phyloP scores from a whole-genome alignment of 2,113 vertebrate species.

The Eptatretus burgeri region DNA sequence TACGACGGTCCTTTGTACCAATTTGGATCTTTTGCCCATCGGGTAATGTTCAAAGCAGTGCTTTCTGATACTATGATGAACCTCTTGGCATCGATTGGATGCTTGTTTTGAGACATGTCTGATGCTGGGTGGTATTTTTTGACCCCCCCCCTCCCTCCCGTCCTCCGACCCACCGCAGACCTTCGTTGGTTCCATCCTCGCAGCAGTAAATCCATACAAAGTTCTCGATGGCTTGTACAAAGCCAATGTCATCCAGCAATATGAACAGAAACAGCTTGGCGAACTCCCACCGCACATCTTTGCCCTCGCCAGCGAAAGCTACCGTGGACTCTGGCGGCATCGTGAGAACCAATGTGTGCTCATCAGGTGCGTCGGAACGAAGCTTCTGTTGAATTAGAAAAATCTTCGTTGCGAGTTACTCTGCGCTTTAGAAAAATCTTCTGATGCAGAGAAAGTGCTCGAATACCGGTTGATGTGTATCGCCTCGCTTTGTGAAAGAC shows the following conservation, averaged over 20 bases:
- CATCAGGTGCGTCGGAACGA: slow-evolving; percentile 35
- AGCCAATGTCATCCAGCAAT: slow-evolving; percentile 21
- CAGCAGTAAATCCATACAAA: slow-evolving; percentile 79
- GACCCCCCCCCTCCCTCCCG: not conserved
- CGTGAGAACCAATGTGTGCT: slow-evolving; percentile 78
- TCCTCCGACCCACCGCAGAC: slow-evolving; percentile 22
- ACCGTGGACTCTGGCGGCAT: slow-evolving; percentile 72
- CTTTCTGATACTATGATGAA: no score
- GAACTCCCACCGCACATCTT: slow-evolving; percentile 70
- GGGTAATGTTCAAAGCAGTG: no score
- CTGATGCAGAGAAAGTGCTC: no score
- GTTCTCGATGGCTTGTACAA: slow-evolving; percentile 43
- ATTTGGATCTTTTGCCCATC: no score
- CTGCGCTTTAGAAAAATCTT: no score
- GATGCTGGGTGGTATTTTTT: not conserved
- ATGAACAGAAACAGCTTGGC: slow-evolving; percentile 46
- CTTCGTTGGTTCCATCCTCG: slow-evolving; percentile 76
- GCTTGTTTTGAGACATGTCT: no score
- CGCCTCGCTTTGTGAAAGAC: no score
- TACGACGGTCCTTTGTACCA: no score
- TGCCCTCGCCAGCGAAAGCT: slow-evolving; percentile 74
- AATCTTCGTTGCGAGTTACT: no score
- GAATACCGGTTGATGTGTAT: no score
- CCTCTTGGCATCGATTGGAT: no score
- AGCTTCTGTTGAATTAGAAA: no score